phyloP scores from a whole-genome alignment of 1,140 invertebrate genomes.

The Heliconius hewitsoni region DNA sequence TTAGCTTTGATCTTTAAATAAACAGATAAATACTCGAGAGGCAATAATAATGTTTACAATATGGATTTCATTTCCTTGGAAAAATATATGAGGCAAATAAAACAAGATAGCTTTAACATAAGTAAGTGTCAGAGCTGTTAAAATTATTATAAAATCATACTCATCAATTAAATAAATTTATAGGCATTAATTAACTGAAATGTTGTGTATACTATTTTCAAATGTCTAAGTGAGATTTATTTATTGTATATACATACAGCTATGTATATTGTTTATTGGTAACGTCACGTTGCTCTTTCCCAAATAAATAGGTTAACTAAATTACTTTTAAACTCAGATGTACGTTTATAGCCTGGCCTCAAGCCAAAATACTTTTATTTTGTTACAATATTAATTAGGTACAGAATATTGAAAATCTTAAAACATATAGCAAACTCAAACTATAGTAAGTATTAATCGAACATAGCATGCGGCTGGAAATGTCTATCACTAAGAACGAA shows the following conservation, averaged over 20 bases:
- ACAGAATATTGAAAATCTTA: constrained; percentile 19
- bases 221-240: not conserved
- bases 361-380: constrained; percentile 59
- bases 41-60: not conserved
- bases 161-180: no score
- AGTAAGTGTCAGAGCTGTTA: not conserved
- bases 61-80: no score
- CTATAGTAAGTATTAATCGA: constrained; percentile 14
- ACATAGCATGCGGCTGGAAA: constrained; percentile 29
- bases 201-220: not conserved
- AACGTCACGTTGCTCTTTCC: constrained; percentile 32
- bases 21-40: not conserved
- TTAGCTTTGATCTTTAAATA: not conserved
- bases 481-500: constrained; percentile 30
- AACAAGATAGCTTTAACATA: no score
- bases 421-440: constrained; percentile 28
- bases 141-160: not conserved
- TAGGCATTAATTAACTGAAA: not conserved
- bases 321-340: constrained; percentile 48
- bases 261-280: constrained; percentile 6
- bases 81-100: no score
- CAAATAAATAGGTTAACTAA: constrained; percentile 63
- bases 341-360: constrained; percentile 51
- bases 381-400: constrained; percentile 67
- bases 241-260: not conserved